Evolutionary conservation across 2,113 vertebrate genomes (phyloP), one percentile per base, ranked within the genome.

Genomic region (Seriola aureovittata): DNA sequence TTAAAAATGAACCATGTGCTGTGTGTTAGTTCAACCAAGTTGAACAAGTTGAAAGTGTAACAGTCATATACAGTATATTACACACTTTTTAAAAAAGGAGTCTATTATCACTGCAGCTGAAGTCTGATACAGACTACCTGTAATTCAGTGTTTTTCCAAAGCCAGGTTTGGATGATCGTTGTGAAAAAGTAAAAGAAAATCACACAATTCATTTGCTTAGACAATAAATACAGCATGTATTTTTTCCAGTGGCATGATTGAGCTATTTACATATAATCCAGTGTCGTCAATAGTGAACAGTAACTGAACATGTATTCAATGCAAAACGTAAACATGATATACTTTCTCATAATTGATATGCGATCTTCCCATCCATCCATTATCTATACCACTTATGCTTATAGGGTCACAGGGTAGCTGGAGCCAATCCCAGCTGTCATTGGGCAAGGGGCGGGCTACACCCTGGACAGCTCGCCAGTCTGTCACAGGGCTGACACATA

Each of bases 161-260:
- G 1, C 32, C 0, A 59, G 32, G 34, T 65, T 55, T 52, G 9
- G 11, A 52, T 21, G 5, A 38, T 11, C 25, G 50, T 57, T n/a
- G 21, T 48, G 6, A 48, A 71, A 4, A 64, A 40, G 16, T 9
- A 25, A 72, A 72, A 57, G 0, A 66, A 73, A 76, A 68, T 29
- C 42, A 76, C 36, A 55, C 23, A 10, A 3, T 34, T 36, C 3
- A 7, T 66, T 57, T 71, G 8, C 40, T 59, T 13, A 2, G 5
- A 66, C 74, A 92, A 92, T 93, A 93, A 92, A 93, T 87, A 87
- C 71, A 82, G 8, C 64, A 19, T 91, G 63, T 78, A 69, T 71
- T 75, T 58, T 75, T 54, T 32, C 25, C 25, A 52, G 9, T 52
- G 17, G 9, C 25, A 21, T 42, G 3, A 23, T 19, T 63, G 57